These are phyloP conservation scores for Podargus strigoides DNA, from an alignment of 2,797 vertebrate genomes.

Conservation along the genomic window DNA sequence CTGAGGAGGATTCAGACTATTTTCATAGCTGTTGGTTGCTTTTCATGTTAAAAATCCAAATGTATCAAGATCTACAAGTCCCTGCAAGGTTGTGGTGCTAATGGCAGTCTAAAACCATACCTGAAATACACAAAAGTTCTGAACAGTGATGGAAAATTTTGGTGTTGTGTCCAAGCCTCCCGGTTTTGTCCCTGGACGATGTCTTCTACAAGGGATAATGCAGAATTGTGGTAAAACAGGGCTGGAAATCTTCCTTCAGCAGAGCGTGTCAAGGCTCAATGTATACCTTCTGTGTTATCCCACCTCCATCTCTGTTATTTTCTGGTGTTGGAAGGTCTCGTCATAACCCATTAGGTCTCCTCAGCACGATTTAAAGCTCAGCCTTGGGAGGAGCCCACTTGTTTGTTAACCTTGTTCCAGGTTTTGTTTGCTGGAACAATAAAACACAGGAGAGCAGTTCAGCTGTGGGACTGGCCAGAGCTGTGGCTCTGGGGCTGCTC, in stretches of 20 bases:
- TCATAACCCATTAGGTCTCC: not conserved
- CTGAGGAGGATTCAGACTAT: not conserved
- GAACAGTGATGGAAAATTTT: not conserved
- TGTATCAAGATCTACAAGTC: not conserved
- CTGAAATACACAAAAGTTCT: not conserved
- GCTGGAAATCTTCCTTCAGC: not conserved
- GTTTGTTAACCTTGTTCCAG: conserved; percentile 49
- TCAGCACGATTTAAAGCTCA: not conserved
- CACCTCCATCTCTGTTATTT: not conserved
- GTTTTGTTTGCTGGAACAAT: conserved; percentile 60
- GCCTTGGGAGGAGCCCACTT: not conserved
- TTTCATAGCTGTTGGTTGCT: not conserved
- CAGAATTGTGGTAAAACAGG: not conserved
- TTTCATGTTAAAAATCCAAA: not conserved
- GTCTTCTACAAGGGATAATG: not conserved
- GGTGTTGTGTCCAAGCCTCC: not conserved
- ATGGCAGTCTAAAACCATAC: not conserved
- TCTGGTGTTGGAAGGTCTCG: not conserved
- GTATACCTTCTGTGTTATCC: fast-evolving
- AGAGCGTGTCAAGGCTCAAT: not conserved
- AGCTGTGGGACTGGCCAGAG: not conserved
- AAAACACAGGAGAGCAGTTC: not conserved
- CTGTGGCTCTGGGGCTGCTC: not conserved
- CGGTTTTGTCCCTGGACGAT: not conserved
- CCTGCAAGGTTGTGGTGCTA: not conserved